Evolutionary conservation across 2,797 vertebrate genomes (phyloP).

Genomic region (Chelonia mydas): DNA sequence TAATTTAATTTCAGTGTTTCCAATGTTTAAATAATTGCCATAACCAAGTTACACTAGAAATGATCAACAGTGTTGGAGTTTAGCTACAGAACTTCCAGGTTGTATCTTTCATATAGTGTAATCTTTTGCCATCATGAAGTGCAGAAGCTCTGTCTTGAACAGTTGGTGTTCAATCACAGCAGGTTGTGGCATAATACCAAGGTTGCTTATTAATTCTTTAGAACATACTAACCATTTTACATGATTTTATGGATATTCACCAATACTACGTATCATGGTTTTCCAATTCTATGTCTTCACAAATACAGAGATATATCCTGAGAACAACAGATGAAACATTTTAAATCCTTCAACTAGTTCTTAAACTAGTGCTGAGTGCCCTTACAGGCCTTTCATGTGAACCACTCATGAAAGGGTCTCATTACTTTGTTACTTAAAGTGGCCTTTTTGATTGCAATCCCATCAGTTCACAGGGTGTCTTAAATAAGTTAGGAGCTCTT

Average conservation of each 20-base stretch:
- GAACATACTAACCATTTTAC: neutral
- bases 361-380: neutral
- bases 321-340: neutral
- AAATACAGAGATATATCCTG: accelerated
- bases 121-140: neutral
- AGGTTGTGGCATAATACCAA: neutral
- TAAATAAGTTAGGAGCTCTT: neutral
- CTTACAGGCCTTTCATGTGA: neutral
- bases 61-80: neutral
- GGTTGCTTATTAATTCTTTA: neutral
- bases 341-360: neutral
- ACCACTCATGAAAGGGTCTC: neutral
- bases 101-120: neutral
- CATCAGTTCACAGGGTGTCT: neutral
- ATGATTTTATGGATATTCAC: accelerated
- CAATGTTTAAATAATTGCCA: neutral
- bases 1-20: neutral
- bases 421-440: neutral
- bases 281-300: neutral
- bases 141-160: neutral
- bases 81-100: accelerated
- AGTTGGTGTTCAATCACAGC: neutral
- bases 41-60: neutral
- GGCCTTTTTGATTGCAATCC: neutral
- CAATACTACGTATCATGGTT: neutral